Base-by-base conservation (phyloP, 2,888 invertebrate species). In the Andrena minutula region DNA sequence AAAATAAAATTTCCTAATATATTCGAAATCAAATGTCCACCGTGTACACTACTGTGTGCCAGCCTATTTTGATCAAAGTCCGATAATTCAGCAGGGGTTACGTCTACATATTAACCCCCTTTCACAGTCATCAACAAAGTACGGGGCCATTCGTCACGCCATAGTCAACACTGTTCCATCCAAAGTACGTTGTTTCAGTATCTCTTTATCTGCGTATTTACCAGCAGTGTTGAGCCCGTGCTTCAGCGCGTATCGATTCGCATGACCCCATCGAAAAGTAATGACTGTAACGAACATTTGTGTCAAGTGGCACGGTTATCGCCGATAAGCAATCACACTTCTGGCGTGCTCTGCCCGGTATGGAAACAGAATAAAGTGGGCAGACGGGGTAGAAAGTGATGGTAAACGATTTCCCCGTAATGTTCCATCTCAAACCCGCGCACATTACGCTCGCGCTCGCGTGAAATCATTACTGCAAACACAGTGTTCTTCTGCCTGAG, bases 211-310 rank as follows among this genome's bases (percentile, higher is more conserved):
- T 68, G 23, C 4, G 75, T 61, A 61, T 74, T 73, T 75, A 66
- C 74, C 28, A 66, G 28, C 74, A 53, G 32, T 58, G 72, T 47
- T 20, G 53, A 64, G 74, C 68, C 70, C 75, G 72, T 70, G 77
- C 72, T 68, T 10, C 64, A 66, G 69, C 16, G 26, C 8, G 65
- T 74, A 77, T 81, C 83, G 82, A 88, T 84, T 84, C 56, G 51
- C 61, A 7, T 75, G 74, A 47, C 74, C 77, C 79, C 77, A 81
- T 87, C 79, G 70, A 73, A 68, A 70, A 75, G 74, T 84, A 87
- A 87, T 78, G 70, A 77, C 75, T 82, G 73, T 85, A 85, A 86
- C 78, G 68, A 87, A 88, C 84, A 76, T 86, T 82, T 80, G 73
- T 84, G 88, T 82, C 78, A 82, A 87, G 64, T 74, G 68, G 74